phyloP scores from a whole-genome alignment of 2,113 vertebrate species.

The Prionailurus viverrinus region DNA sequence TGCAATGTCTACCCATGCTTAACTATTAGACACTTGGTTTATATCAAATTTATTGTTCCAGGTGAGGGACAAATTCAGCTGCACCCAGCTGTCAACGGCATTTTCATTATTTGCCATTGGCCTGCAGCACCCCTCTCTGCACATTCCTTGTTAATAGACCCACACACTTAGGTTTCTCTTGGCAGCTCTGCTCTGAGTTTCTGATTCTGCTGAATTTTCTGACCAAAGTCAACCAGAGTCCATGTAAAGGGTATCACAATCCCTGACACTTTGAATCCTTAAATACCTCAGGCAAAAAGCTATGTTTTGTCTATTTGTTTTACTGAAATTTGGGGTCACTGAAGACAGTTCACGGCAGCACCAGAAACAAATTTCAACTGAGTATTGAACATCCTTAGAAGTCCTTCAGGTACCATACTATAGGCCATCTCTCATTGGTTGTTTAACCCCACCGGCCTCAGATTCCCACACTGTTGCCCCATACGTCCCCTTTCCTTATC shows the following conservation, averaged over 20 bases:
- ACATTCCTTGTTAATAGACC: background rate
- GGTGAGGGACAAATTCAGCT: background rate
- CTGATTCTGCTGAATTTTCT: background rate
- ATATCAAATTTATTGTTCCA: background rate
- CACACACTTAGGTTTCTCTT: background rate
- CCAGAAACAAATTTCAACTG: background rate
- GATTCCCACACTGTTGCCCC: too few relatives aligned
- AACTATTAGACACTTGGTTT: background rate
- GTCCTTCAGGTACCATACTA: background rate
- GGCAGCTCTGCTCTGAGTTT: background rate
- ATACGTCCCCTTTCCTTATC: background rate
- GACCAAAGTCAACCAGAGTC: background rate
- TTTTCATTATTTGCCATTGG: background rate
- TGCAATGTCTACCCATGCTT: background rate
- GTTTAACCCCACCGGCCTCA: background rate
- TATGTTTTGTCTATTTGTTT: background rate
- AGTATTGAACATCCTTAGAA: background rate
- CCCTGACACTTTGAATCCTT: background rate
- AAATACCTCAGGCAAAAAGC: background rate
- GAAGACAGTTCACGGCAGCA: background rate
- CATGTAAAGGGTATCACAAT: background rate
- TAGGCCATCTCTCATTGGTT: background rate
- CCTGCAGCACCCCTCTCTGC: background rate
- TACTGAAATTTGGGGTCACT: background rate
- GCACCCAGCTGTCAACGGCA: background rate